These are phyloP conservation scores for Asteroscopus sphinx DNA, from an alignment of 2,888 invertebrate genomes.

Conservation along the genomic window DNA sequence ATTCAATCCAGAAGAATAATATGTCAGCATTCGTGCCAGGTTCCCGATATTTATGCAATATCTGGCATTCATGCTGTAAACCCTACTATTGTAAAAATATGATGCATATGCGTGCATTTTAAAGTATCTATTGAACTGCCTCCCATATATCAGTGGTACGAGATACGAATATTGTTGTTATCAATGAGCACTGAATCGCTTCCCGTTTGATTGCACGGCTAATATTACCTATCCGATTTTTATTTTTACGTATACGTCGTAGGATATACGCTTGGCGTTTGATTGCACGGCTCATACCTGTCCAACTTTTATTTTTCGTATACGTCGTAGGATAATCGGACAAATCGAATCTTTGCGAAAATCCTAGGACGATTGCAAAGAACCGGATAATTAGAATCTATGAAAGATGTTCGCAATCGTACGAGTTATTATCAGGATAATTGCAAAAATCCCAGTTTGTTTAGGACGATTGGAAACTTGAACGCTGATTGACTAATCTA, in stretches of 20 bases:
- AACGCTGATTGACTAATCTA: no score
- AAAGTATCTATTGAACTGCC: slow-evolving; percentile 13
- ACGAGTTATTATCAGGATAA: no score
- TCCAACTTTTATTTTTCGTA: background rate
- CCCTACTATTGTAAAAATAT: slow-evolving; percentile 1
- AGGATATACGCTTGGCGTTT: background rate
- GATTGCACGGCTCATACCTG: background rate
- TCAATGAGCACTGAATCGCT: slow-evolving; percentile 14
- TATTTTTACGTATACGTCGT: no score
- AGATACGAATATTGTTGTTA: slow-evolving; percentile 8
- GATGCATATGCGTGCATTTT: background rate
- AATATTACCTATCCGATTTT: no score
- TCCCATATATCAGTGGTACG: slow-evolving; percentile 4
- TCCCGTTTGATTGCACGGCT: background rate
- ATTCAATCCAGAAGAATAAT: background rate
- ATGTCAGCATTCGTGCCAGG: background rate
- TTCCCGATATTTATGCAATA: slow-evolving; percentile 7
- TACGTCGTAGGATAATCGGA: no score
- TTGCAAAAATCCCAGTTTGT: no score
- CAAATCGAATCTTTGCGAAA: no score
- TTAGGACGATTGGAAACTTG: no score
- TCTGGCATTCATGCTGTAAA: slow-evolving; percentile 9
- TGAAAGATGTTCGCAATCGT: no score
- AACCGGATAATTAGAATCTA: no score
- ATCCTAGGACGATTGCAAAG: no score